Evolutionary conservation across 2,888 invertebrate genomes (phyloP), one percentile per base, ranked within the genome.

Genomic region (Andrena dorsata): DNA sequence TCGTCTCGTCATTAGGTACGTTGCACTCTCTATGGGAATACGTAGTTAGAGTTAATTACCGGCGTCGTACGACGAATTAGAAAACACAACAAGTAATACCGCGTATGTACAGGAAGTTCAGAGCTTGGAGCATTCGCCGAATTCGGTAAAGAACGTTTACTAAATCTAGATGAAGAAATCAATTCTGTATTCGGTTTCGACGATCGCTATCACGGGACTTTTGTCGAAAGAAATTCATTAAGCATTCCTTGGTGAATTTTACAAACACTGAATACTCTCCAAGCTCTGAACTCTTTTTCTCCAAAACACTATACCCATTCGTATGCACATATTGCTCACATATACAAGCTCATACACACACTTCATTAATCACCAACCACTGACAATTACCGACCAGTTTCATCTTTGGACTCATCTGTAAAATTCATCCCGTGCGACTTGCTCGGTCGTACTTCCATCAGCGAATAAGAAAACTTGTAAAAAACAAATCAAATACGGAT

Each of bases 401-500:
- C 49, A 8, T 61, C 32, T 47, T n/a, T n/a, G 53, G n/a, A 35
- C 35, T 13, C 32, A 10, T 56, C 16, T 65, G 47, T 13, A 32
- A 72, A 72, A 77, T 65, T 72, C 49, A 78, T 70, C 77, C 78
- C 66, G 66, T 64, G 68, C 83, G 83, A 83, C 68, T 74, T 66
- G 83, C 83, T 83, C 83, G 83, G 83, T 83, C 83, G 83, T 75
- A 71, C 82, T 66, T 78, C 47, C 20, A 41, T 66, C 74, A 79
- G 51, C 47, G 28, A 32, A 41, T 63, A 51, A 47, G 26, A 5
- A 41, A 58, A 68, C 0, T 23, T 32, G 51, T 10, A 51, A 69
- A 63, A 30, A n/a, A 69, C 30, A 7, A 10, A 35, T 41, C 23
- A 28, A 65, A 41, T 41, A 20, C 6, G n/a, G 26, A 56, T 26